These are phyloP conservation scores for Telmatochromis sp. DNA, from an alignment of 2,113 vertebrate genomes.

Conservation along the genomic window DNA sequence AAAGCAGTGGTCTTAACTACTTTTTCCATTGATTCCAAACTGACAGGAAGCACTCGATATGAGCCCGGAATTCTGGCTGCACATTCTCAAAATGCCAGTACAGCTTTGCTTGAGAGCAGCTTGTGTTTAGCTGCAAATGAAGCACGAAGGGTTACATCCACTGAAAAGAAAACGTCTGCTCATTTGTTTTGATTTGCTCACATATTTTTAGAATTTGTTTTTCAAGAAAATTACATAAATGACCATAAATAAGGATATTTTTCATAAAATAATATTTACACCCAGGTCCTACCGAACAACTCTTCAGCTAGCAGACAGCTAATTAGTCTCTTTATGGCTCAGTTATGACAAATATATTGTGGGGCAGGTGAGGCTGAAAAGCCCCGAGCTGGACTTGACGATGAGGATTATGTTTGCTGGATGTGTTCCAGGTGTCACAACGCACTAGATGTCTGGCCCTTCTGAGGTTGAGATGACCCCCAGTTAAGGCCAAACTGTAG, in stretches of 20 bases:
- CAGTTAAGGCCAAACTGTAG: not conserved
- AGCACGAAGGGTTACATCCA: not conserved
- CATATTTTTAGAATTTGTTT: not conserved
- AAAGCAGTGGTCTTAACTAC: not conserved
- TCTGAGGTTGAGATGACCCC: not conserved
- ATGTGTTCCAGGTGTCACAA: not conserved
- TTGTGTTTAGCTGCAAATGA: not conserved
- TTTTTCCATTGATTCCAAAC: not conserved
- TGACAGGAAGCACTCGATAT: not conserved
- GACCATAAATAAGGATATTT: not conserved
- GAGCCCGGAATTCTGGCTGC: not conserved
- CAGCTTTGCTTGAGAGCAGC: not conserved
- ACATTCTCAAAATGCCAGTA: not conserved
- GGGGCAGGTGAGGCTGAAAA: not conserved
- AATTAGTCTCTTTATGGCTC: not conserved
- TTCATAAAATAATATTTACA: not conserved
- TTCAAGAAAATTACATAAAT: not conserved
- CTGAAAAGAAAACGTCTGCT: not conserved
- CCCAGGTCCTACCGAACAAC: not conserved
- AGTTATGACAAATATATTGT: not conserved
- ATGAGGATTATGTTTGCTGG: not conserved
- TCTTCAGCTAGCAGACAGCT: not conserved
- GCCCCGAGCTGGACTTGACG: not conserved
- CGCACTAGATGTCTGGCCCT: not conserved
- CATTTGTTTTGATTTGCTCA: not conserved